Evolutionary conservation across 1,140 invertebrate genomes (phyloP), one percentile per base, ranked within the genome.

Genomic region (Bombyx mandarina): DNA sequence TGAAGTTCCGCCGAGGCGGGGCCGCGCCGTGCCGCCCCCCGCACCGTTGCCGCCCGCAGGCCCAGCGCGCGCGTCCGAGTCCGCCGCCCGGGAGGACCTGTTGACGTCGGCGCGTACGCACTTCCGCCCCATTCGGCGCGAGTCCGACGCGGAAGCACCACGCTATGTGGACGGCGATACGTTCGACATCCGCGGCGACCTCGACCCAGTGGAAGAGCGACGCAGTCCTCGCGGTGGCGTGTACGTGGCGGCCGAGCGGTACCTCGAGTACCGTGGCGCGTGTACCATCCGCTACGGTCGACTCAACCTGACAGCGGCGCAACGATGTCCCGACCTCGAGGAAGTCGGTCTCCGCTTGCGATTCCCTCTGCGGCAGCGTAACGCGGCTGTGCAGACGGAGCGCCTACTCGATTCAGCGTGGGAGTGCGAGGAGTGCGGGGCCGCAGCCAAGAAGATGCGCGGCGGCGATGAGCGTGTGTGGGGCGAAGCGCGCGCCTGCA

Each of bases 91-190:
- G 35, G 93, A 94, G 75, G 92, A 93, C 79, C 78, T 94, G 54
- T 82, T 94, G 35, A 93, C 91, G 9, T 94, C 93, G 2, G 86
- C 90, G 56, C 90, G 91, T 52, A 94, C 93, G 52, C 93, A 94
- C 79, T 95, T 95, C 86, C 90, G 90, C 58, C 94, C 94, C 3
- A 95, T 95, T 62, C 90, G 90, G 70, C 82, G 88, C 61, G 90
- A 90, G 49, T 72, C 87, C 50, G 89, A 89, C 18, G 82, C 88
- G 48, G 68, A 73, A 43, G 62, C 67, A 43, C 57, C 79, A 7
- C 69, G 79, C 52, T 91, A 90, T 77, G 90, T 89, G 46, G 92
- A 93, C 75, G 93, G 92, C 45, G 91, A 92, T 43, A 92, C 91
- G 1, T 93, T 93, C 80, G 87, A 90, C 46, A 91, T 94, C 52